These are phyloP conservation scores for Pachypeltis micranthus DNA, from an alignment of 1,140 invertebrate genomes.

Conservation along the genomic window DNA sequence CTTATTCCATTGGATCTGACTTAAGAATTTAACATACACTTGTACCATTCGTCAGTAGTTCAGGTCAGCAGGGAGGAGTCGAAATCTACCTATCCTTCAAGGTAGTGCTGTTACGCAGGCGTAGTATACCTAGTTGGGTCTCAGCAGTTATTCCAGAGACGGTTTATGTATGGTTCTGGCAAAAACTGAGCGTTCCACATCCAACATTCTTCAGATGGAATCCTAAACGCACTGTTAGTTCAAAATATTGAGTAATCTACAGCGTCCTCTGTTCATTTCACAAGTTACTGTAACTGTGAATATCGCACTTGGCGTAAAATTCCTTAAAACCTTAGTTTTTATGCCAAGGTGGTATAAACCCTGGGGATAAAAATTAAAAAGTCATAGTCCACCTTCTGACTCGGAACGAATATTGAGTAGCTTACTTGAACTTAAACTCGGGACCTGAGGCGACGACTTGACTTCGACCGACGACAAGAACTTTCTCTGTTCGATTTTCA, in stretches of 20 bases:
- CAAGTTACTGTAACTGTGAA: neutral
- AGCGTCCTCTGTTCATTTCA: neutral
- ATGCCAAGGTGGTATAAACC: neutral
- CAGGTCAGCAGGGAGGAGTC: too few relatives aligned
- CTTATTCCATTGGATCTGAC: too few relatives aligned
- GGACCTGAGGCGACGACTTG: constrained; percentile 8
- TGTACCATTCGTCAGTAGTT: too few relatives aligned
- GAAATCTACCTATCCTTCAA: too few relatives aligned
- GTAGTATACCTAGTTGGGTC: neutral
- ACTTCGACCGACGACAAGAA: constrained; percentile 11
- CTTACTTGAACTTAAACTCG: constrained; percentile 24
- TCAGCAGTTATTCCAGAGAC: neutral
- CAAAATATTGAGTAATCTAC: neutral
- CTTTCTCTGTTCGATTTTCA: constrained; percentile 16
- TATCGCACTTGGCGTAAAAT: too few relatives aligned
- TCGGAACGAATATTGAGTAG: too few relatives aligned
- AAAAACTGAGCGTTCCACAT: neutral
- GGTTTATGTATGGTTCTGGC: neutral
- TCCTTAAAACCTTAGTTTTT: too few relatives aligned
- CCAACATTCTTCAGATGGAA: neutral
- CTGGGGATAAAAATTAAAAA: constrained; percentile 24
- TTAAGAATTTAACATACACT: too few relatives aligned
- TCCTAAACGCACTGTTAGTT: neutral
- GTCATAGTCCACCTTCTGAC: too few relatives aligned
- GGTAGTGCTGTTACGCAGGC: neutral